Evolutionary conservation across 2,888 invertebrate species (phyloP).

Genomic region (Dione juno): DNA sequence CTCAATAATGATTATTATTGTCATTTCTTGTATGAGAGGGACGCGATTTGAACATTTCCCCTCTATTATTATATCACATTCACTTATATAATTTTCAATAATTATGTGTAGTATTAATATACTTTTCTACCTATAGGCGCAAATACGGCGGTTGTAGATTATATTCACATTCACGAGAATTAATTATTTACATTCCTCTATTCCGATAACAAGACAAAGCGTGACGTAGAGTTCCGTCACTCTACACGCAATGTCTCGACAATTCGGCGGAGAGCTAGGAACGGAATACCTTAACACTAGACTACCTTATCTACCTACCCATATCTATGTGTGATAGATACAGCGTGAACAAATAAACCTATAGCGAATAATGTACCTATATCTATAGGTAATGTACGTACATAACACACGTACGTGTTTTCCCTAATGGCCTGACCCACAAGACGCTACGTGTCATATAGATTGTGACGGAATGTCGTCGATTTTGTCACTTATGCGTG

Average conservation of each 20-base stretch:
- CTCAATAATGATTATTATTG: too few species aligned
- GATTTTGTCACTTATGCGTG: slow-evolving; percentile 54
- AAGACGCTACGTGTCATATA: slow-evolving; percentile 72
- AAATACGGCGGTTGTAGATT: background rate
- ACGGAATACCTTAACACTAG: background rate
- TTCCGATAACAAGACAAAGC: background rate
- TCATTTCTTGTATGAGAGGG: too few species aligned
- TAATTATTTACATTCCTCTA: background rate
- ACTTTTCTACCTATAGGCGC: background rate
- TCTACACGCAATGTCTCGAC: too few species aligned
- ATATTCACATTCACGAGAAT: background rate
- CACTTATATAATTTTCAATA: too few species aligned
- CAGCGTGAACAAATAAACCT: background rate
- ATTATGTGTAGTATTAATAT: too few species aligned
- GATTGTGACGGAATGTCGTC: slow-evolving; percentile 70
- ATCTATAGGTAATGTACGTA: too few species aligned
- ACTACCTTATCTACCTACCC: too few species aligned
- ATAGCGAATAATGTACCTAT: too few species aligned
- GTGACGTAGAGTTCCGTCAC: too few species aligned
- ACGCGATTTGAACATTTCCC: too few species aligned
- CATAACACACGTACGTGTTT: slow-evolving; percentile 16
- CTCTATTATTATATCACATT: too few species aligned
- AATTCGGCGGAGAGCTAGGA: background rate
- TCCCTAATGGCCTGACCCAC: slow-evolving; percentile 31
- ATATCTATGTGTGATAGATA: background rate